phyloP scores from a whole-genome alignment of 2,113 vertebrate species.

The Rhinolophus ferrumequinum region DNA sequence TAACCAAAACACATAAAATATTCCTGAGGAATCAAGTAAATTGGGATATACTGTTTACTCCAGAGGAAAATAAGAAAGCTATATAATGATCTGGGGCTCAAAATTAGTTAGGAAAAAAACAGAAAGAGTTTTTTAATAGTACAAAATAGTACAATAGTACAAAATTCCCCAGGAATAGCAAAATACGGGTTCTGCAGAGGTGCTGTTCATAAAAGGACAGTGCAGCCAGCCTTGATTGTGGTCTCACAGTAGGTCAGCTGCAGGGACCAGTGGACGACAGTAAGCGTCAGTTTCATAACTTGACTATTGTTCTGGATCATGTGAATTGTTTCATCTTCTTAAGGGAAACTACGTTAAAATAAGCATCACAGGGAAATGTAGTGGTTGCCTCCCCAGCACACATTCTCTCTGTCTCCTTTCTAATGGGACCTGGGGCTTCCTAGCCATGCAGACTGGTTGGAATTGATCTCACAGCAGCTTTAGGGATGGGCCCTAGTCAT shows the following conservation, averaged over 20 bases:
- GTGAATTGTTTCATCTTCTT: not conserved
- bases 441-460: not conserved
- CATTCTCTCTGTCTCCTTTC: not conserved
- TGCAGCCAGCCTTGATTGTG: not conserved
- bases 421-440: not conserved
- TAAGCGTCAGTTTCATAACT: not conserved
- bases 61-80: not conserved
- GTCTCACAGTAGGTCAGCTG: not conserved
- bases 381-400: not conserved
- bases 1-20: not conserved
- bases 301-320: not conserved
- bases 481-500: not conserved
- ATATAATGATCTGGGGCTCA: not conserved
- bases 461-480: not conserved
- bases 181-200: not conserved
- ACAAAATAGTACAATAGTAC: not conserved
- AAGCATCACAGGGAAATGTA: not conserved
- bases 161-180: not conserved
- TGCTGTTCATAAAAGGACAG: not conserved
- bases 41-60: not conserved
- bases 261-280: not conserved
- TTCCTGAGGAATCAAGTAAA: not conserved
- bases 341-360: not conserved
- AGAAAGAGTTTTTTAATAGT: not conserved
- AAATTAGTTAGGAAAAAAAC: not conserved